Evolutionary conservation across 2,113 vertebrate species (phyloP).

Genomic region (Hemicordylus capensis): DNA sequence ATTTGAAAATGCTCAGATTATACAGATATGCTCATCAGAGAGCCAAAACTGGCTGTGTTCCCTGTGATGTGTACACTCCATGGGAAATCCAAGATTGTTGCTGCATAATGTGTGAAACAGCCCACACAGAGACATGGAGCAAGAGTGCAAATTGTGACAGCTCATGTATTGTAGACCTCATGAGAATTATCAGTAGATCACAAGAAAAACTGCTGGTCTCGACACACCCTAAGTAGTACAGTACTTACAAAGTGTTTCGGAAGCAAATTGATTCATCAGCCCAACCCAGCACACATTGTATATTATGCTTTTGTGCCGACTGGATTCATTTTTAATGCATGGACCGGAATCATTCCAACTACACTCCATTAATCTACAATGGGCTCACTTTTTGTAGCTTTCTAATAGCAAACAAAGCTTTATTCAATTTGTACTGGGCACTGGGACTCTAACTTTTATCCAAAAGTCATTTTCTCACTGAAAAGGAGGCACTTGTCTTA

Average conservation of each 20-base stretch:
- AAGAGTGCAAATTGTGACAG: neutral
- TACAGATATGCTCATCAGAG: neutral
- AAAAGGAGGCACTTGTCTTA: neutral
- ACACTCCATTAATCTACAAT: neutral
- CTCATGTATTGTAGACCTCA: neutral
- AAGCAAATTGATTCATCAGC: neutral
- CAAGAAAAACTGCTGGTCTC: neutral
- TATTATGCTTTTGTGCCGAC: neutral
- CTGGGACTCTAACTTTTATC: neutral
- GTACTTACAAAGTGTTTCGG: neutral
- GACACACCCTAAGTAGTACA: neutral
- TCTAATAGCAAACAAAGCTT: conserved; percentile 7
- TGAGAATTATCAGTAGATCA: neutral
- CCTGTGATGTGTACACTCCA: neutral
- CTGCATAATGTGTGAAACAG: neutral
- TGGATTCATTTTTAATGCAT: neutral
- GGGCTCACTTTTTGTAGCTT: neutral
- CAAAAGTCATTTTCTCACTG: conserved; percentile 1
- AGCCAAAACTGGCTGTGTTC: neutral
- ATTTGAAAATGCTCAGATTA: neutral
- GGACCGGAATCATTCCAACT: neutral
- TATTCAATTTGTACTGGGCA: neutral
- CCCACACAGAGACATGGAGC: neutral
- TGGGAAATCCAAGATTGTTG: neutral
- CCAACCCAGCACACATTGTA: neutral